Base-by-base conservation (phyloP, 2,888 invertebrate species). In the Sussaba pulchella region DNA sequence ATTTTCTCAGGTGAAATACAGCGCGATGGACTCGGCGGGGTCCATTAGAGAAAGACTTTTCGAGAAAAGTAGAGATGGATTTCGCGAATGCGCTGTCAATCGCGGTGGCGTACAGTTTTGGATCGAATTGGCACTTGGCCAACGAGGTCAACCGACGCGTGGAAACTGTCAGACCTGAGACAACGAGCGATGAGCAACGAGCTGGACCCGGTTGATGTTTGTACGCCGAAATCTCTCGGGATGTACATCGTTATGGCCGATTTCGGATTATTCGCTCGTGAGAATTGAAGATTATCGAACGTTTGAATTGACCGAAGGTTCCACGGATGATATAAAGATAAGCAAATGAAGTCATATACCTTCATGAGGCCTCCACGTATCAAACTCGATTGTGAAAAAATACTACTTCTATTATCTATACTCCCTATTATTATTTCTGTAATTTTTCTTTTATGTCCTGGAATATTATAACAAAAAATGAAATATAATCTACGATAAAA, bases 101-200 rank as follows among this genome's bases (percentile, higher is more conserved):
- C 17, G 14, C 26, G 14, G 50, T 36, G 45, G 61, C 47, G 26
- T 63, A 57, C 31, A 41, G 63, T 36, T 69, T 52, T 45, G 31
- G 31, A 52, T 73, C 45, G 19, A 69, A 74, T 67, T 78, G 78
- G 78, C 78, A 52, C 52, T 43, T 52, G 26, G 74, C 78, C 78
- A 78, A 78, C 47, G 73, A 59, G 67, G 78, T 78, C 72, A 61
- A 78, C 73, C 74, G 41, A 78, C 47, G 72, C 74, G 67, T 67
- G 61, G 76, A 14, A 31, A 39, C 9, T 14, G 36, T 26, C 57
- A 59, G 41, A 47, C 41, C 67, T 31, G 31, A 19, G 73, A 36
- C 57, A 67, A 67, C 74, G 59, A 67, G 67, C 67, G 59, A 75
- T 75, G 59, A 75, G 57, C 39, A 50, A 73, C 17, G 31, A 31